Evolutionary conservation across 2,113 vertebrate genomes (phyloP), one percentile per base, ranked within the genome.

Genomic region (Anoplopoma fimbria): DNA sequence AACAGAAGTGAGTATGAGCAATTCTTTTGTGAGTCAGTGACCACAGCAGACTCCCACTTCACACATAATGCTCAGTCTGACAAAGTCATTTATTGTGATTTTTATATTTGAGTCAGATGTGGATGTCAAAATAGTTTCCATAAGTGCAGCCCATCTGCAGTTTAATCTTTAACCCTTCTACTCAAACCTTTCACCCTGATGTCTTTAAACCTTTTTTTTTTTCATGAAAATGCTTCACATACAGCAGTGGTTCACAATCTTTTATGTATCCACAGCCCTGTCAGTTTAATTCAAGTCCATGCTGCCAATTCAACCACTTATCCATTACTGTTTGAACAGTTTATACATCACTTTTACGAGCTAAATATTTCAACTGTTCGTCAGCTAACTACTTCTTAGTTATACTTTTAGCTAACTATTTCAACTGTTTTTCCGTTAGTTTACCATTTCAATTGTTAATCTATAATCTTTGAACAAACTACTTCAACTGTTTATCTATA

Each of bases 1-100:
- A 96, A 68, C 94, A 96, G 81, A 96, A 94, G 95, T 97, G 89
- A 97, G 96, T 88, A 57, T 15, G 53, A 74, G 38, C 4, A 23
- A 12, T 10, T 49, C 4, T 4, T 60, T 12, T 19, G 0, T 82
- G 71, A 84, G 25, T 87, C 85, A 82, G 65, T 36, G 1, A n/a
- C 38, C 55, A 27, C 57, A 55, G 1, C 13, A 23, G 36, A 63
- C 75, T 62, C 81, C 64, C 40, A 77, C 77, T 0, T 7, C 31
- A 6, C 53, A 65, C 0, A 0, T 0, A 42, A 23, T 0, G 9
- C 51, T 74, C 47, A 71, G 4, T 40, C 53, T 33, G 4, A 53
- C 13, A 27, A 15, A 34, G 31, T 75, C 45, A 51, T 25, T 27
- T 29, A 2, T 15, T 34, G 36, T 7, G 9, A 68, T 38, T 61